These are phyloP conservation scores for Drosophila orosa DNA, from an alignment of 1,140 invertebrate species.

Conservation along the genomic window DNA sequence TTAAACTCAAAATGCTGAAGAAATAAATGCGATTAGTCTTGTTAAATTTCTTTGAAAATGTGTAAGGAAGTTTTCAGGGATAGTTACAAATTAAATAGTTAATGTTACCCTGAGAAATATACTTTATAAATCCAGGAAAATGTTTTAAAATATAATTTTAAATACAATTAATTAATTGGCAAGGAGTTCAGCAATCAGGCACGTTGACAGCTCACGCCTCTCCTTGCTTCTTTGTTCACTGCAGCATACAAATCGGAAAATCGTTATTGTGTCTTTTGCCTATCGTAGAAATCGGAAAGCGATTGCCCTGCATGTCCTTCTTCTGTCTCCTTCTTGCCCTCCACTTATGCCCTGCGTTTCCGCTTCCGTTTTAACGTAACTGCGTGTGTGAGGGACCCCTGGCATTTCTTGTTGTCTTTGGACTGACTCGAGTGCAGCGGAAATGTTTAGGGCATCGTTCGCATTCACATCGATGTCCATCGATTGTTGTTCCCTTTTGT, in stretches of 20 bases:
- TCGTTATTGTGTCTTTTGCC: conserved; percentile 47
- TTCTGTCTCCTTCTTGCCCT: conserved; percentile 25
- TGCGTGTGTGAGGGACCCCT: conserved; percentile 7
- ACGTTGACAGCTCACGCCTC: neutral
- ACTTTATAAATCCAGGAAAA: too few relatives aligned
- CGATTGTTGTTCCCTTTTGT: conserved; percentile 34
- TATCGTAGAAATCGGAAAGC: conserved; percentile 23
- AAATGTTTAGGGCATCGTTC: conserved; percentile 55
- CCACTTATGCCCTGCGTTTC: conserved; percentile 45
- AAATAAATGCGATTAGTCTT: neutral
- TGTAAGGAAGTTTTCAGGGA: too few relatives aligned
- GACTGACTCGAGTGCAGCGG: conserved; percentile 39
- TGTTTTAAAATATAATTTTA: neutral
- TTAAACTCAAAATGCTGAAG: neutral
- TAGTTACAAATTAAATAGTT: too few relatives aligned
- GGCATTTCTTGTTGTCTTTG: conserved; percentile 41
- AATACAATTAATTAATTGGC: neutral
- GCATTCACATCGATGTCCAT: conserved; percentile 41
- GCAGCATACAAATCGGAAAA: conserved; percentile 55
- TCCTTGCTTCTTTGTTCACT: neutral
- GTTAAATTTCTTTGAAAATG: neutral
- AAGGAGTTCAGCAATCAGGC: neutral
- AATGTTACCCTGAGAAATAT: too few relatives aligned
- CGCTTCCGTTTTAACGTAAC: conserved; percentile 25
- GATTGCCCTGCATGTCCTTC: conserved; percentile 11